Percentiles rank a stretch among this genome's conserved stretches.
These are phyloP conservation scores for Microchirus variegatus DNA, from an alignment of 2,797 vertebrate species.

Conservation along the genomic window DNA sequence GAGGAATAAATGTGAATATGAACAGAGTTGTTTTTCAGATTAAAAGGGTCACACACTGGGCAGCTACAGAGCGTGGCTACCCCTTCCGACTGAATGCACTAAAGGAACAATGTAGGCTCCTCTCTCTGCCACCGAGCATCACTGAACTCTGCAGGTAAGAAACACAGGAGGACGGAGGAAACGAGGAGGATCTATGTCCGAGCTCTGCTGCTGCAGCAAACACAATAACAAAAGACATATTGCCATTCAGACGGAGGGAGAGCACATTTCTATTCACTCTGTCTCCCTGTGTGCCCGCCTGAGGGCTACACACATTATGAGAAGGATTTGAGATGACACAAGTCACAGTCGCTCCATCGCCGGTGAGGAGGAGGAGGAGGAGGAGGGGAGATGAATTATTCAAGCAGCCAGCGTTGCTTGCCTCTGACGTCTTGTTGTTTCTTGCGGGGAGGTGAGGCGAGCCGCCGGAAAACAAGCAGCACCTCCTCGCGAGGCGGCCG, in stretches of 20 bases:
- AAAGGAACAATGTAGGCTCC: conserved; percentile 52
- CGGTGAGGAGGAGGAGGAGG: conserved; percentile 48
- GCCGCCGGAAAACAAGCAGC: conserved; percentile 64
- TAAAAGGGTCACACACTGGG: background rate
- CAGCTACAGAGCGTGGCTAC: conserved; percentile 39
- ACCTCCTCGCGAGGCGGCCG: conserved; percentile 53
- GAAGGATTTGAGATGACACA: conserved; percentile 78
- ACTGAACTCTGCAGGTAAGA: conserved; percentile 50
- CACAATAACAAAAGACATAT: conserved; percentile 61
- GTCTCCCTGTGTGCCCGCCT: conserved; percentile 62
- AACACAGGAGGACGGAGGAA: conserved; percentile 37
- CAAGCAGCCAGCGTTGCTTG: conserved; percentile 61
- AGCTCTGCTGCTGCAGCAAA: conserved; percentile 63
- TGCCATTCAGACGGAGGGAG: conserved; percentile 63
- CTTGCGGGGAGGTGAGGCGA: conserved; percentile 67
- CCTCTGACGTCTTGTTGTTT: conserved; percentile 72
- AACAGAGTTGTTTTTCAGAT: background rate
- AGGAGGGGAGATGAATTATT: conserved; percentile 74
- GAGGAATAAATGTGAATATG: conserved; percentile 2
- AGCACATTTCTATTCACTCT: conserved; percentile 38
- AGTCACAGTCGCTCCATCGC: conserved; percentile 76
- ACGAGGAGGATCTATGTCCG: conserved; percentile 51
- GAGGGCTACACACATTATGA: conserved; percentile 76
- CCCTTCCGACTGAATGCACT: background rate
- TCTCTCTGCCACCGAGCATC: conserved; percentile 50